A percentile compares a stretch with the other conserved stretches of the same genome.
Evolutionary conservation across 2,888 invertebrate species (phyloP).

Genomic region (Carterocephalus palaemon): DNA sequence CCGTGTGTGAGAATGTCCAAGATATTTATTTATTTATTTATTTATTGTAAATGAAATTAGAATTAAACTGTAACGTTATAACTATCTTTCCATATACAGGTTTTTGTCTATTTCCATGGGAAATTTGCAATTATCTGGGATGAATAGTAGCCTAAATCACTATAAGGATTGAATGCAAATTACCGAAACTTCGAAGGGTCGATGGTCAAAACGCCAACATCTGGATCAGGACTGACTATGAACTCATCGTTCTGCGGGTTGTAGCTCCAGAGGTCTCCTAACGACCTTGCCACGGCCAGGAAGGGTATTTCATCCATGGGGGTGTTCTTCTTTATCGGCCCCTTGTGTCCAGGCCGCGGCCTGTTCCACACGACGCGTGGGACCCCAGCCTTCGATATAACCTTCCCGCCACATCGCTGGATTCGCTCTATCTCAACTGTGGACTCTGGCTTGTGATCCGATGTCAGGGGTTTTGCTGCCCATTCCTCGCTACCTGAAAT

Average conservation of each 20-base stretch:
- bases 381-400: constrained; percentile 87
- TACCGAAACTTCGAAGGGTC: constrained; percentile 85
- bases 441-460: constrained; percentile 97
- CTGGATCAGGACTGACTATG: constrained; percentile 98
- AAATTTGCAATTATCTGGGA: no score
- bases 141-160: no score
- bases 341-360: constrained; percentile 86
- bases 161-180: no score
- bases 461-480: constrained; percentile 89
- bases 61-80: no score
- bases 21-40: no score
- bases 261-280: constrained; percentile 99
- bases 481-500: constrained; percentile 84
- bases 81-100: no score
- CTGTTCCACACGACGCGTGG: constrained; percentile 98
- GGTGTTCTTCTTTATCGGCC: constrained; percentile 93
- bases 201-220: constrained; percentile 91
- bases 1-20: no score
- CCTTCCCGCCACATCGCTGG: constrained; percentile 87
- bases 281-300: constrained; percentile 95
- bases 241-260: constrained; percentile 94
- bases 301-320: constrained; percentile 96
- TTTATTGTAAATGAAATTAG: no score
- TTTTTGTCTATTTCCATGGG: no score
- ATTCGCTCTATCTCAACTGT: constrained; percentile 90